A percentile compares a stretch with the other conserved stretches of the same genome.
Evolutionary conservation across 2,113 vertebrate species (phyloP).

Genomic region (Microcebus griseorufus): DNA sequence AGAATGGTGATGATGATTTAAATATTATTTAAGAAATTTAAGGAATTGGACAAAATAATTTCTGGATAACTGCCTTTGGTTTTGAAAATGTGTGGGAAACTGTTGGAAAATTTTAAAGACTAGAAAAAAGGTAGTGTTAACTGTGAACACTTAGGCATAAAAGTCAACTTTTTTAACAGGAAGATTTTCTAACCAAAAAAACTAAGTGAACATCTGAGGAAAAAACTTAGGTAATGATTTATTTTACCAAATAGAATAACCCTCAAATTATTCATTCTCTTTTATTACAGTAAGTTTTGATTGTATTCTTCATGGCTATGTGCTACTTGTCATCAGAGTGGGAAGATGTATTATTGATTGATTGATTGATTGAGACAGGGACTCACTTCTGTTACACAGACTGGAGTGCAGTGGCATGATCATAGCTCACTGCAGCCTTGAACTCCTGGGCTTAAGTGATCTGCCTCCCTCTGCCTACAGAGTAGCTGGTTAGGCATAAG

Average conservation of each 20-base stretch:
- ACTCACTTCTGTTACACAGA: too few species aligned
- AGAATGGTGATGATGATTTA: background rate
- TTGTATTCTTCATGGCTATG: background rate
- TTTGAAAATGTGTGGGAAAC: background rate
- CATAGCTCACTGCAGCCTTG: too few species aligned
- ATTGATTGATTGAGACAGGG: too few species aligned
- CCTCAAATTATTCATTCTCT: background rate
- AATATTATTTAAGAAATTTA: background rate
- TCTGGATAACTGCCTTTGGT: background rate
- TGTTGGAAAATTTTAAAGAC: background rate
- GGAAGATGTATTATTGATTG: background rate
- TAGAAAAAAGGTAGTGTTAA: background rate
- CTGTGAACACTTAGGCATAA: background rate
- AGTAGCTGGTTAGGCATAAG: too few species aligned
- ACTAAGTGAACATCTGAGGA: background rate
- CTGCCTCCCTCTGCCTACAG: too few species aligned
- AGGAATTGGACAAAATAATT: background rate
- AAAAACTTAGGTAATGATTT: background rate
- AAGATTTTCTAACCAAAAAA: slow-evolving; percentile 11
- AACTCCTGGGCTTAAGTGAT: too few species aligned
- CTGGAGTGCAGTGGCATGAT: too few species aligned
- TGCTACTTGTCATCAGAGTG: background rate
- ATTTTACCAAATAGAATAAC: background rate
- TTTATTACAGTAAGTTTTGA: background rate
- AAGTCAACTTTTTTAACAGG: background rate